Evolutionary conservation across 1,140 invertebrate species (phyloP), one percentile per base, ranked within the genome.

Genomic region (Agrypnia vestita): DNA sequence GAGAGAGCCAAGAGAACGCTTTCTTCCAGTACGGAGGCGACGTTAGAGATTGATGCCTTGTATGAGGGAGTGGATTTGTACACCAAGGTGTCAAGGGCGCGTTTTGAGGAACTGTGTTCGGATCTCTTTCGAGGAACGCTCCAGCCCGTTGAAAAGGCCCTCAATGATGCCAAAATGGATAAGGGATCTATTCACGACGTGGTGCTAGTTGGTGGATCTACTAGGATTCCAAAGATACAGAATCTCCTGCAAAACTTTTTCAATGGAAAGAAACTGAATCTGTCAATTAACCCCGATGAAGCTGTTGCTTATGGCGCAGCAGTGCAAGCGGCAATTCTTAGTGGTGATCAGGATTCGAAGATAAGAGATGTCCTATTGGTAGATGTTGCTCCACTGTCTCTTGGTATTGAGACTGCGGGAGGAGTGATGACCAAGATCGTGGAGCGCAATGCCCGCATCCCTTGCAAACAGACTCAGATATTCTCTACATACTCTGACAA

Each of bases 191-290:
- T 96, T 78, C 90, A 96, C 84, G 95, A 96, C 80, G 92, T 96
- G 9, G 94, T 96, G 1, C 89, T 96, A 12, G 95, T 96, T 17
- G 95, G 95, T 17, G 95, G 95, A n/a, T 95, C 94, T 0, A 96
- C 94, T 11, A 90, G 95, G 17, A 93, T 93, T 47, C 93, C 92
- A 0, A 93, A 93, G 84, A 90, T 93, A 59, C 92, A 93, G 83
- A 89, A 86, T 3, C 91, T 87, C 93, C 91, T 91, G 6, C 88
- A 89, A 82, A 88, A 84, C 88, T 92, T 90, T 84, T 93, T 94
- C 86, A 87, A 88, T 74, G 84, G 84, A 47, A 84, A 82, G 76
- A 73, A 81, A 35, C 81, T 82, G 25, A 84, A 84, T 74, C 85
- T 82, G 49, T 85, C 85, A 12, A 85, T 90, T 0, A 90, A 90